These are phyloP conservation scores for Mormyrus iriodes DNA, from an alignment of 2,113 vertebrate genomes.

Conservation along the genomic window DNA sequence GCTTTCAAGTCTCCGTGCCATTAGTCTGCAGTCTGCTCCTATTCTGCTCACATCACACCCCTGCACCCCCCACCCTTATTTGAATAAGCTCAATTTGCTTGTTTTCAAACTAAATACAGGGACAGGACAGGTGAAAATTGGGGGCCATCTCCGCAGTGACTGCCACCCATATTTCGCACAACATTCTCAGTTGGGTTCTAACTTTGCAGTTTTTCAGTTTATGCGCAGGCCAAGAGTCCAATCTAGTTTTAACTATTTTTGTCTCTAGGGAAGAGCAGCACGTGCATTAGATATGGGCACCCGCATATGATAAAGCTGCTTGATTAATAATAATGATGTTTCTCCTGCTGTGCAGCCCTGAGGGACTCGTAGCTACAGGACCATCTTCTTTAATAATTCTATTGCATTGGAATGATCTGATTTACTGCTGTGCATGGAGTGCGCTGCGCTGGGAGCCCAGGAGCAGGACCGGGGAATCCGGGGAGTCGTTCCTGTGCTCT, in stretches of 20 bases:
- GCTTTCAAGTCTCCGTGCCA: background rate
- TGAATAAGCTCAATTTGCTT: background rate
- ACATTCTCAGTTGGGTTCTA: background rate
- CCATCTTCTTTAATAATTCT: conserved; percentile 8
- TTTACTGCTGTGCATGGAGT: conserved; percentile 10
- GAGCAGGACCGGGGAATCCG: background rate
- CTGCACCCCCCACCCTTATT: background rate
- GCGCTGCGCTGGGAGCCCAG: background rate
- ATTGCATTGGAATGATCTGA: conserved; percentile 13
- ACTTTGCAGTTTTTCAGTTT: background rate
- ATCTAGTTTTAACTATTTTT: conserved; percentile 14
- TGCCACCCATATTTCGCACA: background rate
- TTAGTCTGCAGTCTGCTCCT: background rate
- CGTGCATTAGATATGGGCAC: background rate
- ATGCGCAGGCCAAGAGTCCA: conserved; percentile 3
- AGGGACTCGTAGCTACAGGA: background rate
- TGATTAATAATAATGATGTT: conserved; percentile 21
- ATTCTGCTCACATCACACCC: background rate
- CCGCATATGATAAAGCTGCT: background rate
- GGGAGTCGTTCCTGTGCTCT: background rate
- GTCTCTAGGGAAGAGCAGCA: background rate
- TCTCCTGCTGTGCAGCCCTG: conserved; percentile 12
- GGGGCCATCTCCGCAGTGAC: background rate
- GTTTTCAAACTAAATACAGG: background rate
- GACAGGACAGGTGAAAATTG: background rate